A percentile compares a stretch with the other conserved stretches of the same genome.
phyloP scores from a whole-genome alignment of 2,888 invertebrate species.

The Onchidella celtica region DNA sequence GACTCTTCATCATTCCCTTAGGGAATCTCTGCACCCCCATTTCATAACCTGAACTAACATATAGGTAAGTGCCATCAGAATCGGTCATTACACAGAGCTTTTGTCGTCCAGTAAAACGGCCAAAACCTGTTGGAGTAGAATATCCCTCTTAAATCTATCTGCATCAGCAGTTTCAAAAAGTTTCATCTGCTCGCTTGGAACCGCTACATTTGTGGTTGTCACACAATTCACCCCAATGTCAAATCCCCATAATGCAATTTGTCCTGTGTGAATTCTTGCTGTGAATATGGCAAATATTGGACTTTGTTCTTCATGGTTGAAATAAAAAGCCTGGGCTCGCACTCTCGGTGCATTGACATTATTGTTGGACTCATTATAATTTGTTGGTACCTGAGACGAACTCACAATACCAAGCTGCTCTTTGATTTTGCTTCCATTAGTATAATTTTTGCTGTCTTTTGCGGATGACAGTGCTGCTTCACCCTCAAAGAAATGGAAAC shows the following conservation, averaged over 20 bases:
- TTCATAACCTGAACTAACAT: no score
- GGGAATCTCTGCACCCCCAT: no score
- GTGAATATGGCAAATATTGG: constrained; percentile 12
- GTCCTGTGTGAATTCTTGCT: constrained; percentile 11
- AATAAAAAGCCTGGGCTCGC: background rate
- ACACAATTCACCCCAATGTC: background rate
- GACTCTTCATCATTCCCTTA: no score
- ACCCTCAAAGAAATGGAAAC: constrained; percentile 8
- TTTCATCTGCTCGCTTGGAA: background rate
- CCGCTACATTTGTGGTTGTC: background rate
- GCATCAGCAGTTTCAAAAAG: no score
- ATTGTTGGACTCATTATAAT: background rate
- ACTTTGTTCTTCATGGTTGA: background rate
- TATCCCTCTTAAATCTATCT: constrained; percentile 35
- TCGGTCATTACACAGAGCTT: no score
- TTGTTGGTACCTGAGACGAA: background rate
- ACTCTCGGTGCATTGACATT: background rate
- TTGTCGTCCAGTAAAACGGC: background rate
- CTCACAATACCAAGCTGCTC: background rate
- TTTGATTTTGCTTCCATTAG: background rate
- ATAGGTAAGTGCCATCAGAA: no score
- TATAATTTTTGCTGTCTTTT: background rate
- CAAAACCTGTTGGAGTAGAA: background rate
- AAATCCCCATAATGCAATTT: constrained; percentile 32
- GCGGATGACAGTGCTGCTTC: background rate